phyloP scores from a whole-genome alignment of 2,888 invertebrate species.

The Omphaloscelis lunosa region DNA sequence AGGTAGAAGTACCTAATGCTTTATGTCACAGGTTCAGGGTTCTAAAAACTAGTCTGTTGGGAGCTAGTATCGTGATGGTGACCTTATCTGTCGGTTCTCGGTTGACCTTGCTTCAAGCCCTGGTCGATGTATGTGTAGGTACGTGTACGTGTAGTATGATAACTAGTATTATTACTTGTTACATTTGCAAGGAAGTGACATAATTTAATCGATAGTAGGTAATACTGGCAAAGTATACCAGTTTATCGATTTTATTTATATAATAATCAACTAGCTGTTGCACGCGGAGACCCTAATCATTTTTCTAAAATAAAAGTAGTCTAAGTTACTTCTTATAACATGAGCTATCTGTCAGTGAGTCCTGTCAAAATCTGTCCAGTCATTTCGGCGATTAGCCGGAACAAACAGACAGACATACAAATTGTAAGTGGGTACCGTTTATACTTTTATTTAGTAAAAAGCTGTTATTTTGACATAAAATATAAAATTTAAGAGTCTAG shows the following conservation, averaged over 20 bases:
- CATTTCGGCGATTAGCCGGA: too few relatives aligned
- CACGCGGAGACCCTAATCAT: too few relatives aligned
- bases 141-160: background rate
- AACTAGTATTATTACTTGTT: conserved; percentile 38
- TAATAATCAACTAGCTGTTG: background rate
- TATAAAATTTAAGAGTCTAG: too few relatives aligned
- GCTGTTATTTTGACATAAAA: background rate
- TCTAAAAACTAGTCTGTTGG: conserved; percentile 27
- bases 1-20: background rate
- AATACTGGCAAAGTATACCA: too few relatives aligned
- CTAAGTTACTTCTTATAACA: too few relatives aligned
- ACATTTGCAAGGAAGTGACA: conserved; percentile 38
- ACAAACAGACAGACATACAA: too few relatives aligned
- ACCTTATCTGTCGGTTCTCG: conserved; percentile 40
- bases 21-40: conserved; percentile 29
- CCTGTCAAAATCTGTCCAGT: too few relatives aligned
- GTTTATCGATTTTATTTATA: background rate
- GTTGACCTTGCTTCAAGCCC: conserved; percentile 35
- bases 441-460: too few relatives aligned
- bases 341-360: too few relatives aligned
- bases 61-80: conserved; percentile 21
- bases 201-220: background rate
- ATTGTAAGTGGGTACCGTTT: too few relatives aligned
- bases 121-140: conserved; percentile 8
- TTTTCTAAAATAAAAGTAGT: too few relatives aligned